Conservation (phyloP, 2,113 vertebrate genomes). For the Ancistrus triradiatus region DNA sequence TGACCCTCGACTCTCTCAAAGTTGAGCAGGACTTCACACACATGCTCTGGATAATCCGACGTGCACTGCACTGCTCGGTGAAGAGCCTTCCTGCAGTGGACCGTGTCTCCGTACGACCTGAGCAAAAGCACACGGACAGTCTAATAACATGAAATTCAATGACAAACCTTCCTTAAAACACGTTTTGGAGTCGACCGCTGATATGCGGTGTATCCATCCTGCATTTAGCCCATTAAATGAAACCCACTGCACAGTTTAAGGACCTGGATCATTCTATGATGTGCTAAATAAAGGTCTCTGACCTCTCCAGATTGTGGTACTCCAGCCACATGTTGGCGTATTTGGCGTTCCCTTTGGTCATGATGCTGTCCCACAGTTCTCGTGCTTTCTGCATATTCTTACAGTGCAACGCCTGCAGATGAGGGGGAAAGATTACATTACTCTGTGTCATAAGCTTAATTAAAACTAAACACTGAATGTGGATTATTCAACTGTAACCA, state of each 20-base stretch:
- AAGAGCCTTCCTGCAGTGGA: conserved; percentile 91
- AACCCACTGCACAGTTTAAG: no score
- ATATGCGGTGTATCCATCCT: no score
- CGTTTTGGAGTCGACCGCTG: no score
- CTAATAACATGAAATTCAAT: no score
- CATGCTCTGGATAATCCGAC: conserved; percentile 92
- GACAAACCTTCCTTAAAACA: no score
- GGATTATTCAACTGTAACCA: no score
- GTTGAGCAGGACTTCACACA: conserved; percentile 89
- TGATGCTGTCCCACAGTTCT: conserved; percentile 95
- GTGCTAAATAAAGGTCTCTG: conserved; percentile 39
- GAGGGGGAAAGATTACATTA: background rate
- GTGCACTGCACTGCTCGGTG: conserved; percentile 94
- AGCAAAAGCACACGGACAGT: background rate
- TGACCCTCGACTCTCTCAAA: conserved; percentile 94
- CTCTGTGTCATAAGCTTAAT: no score
- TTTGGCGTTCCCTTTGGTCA: conserved; percentile 97
- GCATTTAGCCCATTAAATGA: no score
- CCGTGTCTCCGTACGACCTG: conserved; percentile 84
- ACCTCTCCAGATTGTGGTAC: conserved; percentile 96
- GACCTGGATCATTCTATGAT: no score
- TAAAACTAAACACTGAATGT: no score
- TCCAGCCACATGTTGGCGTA: conserved; percentile 99
- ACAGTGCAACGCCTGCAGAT: conserved; percentile 81
- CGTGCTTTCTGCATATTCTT: conserved; percentile 97